A percentile compares a stretch with the other conserved stretches of the same genome.
Conservation (phyloP, 1,140 invertebrate genomes). For the Drusus annulatus region DNA sequence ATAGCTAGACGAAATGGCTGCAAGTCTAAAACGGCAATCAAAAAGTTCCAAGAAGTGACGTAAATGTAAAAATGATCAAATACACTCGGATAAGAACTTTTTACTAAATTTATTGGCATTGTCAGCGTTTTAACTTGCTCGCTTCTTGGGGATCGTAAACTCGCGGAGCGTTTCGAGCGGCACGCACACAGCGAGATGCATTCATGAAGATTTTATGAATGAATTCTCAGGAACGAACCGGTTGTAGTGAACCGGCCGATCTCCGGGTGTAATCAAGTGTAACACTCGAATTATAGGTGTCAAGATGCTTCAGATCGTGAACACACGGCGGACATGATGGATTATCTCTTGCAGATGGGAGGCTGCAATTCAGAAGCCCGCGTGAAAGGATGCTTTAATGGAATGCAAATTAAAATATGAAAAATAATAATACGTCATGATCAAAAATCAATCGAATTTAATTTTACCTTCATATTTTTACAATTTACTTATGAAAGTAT, state of each 20-base stretch:
- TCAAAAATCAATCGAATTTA: too few species aligned
- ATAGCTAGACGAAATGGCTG: too few species aligned
- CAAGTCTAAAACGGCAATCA: too few species aligned
- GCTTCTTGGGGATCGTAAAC: background rate
- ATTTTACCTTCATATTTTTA: too few species aligned
- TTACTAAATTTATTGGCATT: too few species aligned
- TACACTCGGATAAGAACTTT: too few species aligned
- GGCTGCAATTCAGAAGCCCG: background rate
- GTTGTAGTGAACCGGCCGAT: slow-evolving; percentile 23
- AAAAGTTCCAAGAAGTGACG: background rate
- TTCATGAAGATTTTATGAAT: slow-evolving; percentile 50
- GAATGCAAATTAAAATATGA: background rate
- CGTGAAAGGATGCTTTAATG: background rate
- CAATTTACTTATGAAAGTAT: too few species aligned
- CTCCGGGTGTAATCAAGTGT: slow-evolving; percentile 35
- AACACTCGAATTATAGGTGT: slow-evolving; percentile 48
- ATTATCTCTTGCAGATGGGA: background rate
- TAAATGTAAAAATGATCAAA: background rate
- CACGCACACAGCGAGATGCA: slow-evolving; percentile 21
- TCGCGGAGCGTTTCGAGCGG: background rate
- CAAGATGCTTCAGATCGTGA: background rate
- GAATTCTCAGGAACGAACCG: slow-evolving; percentile 36
- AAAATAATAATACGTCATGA: background rate
- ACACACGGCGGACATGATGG: slow-evolving; percentile 22
- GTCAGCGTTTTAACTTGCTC: background rate